These are phyloP conservation scores for Zoanthus sociatus DNA, from an alignment of 92 coral and sea anemone genomes.

Conservation along the genomic window DNA sequence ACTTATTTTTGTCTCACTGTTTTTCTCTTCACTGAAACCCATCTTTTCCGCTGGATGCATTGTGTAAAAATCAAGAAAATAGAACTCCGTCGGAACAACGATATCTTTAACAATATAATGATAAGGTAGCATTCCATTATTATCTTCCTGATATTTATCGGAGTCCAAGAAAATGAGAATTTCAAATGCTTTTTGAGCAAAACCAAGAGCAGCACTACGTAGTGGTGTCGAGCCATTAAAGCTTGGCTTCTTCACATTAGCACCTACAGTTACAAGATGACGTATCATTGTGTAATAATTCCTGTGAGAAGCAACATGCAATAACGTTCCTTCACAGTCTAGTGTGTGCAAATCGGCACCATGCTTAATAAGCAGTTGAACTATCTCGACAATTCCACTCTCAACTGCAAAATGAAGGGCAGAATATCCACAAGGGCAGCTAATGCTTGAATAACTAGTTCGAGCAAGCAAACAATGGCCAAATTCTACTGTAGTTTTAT, in stretches of 20 bases:
- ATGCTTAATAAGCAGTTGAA: background rate
- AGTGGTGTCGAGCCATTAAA: conserved; percentile 67
- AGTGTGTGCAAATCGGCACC: conserved; percentile 14
- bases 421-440: conserved; percentile 64
- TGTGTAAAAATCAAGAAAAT: background rate
- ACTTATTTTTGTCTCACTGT: background rate
- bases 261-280: conserved; percentile 23
- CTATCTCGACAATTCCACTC: conserved; percentile 54
- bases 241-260: background rate
- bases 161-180: background rate
- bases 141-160: background rate
- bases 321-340: conserved; percentile 61
- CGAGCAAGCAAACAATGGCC: background rate
- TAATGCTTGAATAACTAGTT: background rate
- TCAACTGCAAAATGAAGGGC: conserved; percentile 71
- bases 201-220: conserved; percentile 63
- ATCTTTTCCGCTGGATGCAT: background rate
- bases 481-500: background rate
- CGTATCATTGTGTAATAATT: conserved; percentile 50
- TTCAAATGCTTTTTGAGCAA: conserved; percentile 27
- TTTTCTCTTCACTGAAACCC: no score
- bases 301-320: conserved; percentile 69
- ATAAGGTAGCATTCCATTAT: background rate
- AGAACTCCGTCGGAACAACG: background rate
- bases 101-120: background rate